Base-by-base conservation (phyloP, 2,797 vertebrate species). In the Malurus leucopterus region DNA sequence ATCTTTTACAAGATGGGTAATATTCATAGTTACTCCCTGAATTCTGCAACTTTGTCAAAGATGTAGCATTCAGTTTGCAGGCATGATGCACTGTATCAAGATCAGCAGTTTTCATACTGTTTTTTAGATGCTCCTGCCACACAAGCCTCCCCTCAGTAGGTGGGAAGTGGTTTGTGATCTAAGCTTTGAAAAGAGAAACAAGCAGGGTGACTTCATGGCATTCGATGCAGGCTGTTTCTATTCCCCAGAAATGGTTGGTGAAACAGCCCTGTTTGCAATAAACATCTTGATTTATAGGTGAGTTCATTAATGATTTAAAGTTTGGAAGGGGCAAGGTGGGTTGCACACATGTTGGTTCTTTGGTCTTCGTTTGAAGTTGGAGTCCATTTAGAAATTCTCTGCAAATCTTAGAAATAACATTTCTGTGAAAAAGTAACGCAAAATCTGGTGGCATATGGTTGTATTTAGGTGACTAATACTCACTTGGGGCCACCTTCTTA, bases 381-480 rank as follows among this genome's bases (percentile, higher is more conserved):
- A 89, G 44, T 55, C 57, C 74, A 22, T 74, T 88, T 93, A 93
- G 61, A 84, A 91, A 86, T 79, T 81, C 77, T 79, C 61, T 62
- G 73, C 73, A 92, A 86, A 82, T 93, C 93, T 94, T 84, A 88
- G 87, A 84, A 86, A 88, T 68, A 82, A 79, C 67, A 73, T 82
- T 90, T 91, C 85, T 93, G 67, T 84, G 88, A 88, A 92, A 93
- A 91, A 5, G 32, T 68, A 93, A 81, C 34, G 62, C 54, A 94
- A 82, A 94, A 89, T 95, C 89, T 93, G 84, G 77, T 94, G 92
- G 80, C 89, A 94, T 90, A 94, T 94, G 92, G 89, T 92, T 94
- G 77, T 82, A 71, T 94, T 94, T 92, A 92, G 91, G 91, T 95
- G 93, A 95, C 92, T 94, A 94, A 95, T 92, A 90, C 91, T 90